A percentile compares a stretch with the other conserved stretches of the same genome.
Evolutionary conservation across 2,113 vertebrate species (phyloP).

Genomic region (Rhinogobius similis): DNA sequence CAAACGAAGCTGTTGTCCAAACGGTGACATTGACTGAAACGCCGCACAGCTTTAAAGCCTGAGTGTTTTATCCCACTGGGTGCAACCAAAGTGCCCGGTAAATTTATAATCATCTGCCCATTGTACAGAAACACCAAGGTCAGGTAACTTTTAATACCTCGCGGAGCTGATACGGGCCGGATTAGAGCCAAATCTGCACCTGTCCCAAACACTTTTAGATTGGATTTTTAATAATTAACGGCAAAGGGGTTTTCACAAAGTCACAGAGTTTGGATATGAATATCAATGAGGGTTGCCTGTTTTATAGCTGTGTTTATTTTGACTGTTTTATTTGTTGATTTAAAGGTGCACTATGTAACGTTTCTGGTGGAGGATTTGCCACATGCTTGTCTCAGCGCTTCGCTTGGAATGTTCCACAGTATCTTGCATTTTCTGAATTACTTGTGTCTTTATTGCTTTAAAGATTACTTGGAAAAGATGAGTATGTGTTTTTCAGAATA

Average conservation of each 20-base stretch:
- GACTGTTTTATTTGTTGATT: background rate
- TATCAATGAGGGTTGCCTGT: background rate
- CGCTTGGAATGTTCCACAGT: no score
- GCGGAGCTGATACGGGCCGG: no score
- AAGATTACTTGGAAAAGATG: no score
- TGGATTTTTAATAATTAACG: conserved; percentile 8
- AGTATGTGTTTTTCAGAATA: no score
- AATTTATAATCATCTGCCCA: background rate
- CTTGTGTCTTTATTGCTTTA: no score
- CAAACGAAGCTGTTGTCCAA: conserved; percentile 1
- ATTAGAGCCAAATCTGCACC: background rate
- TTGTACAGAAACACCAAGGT: background rate
- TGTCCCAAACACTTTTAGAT: background rate
- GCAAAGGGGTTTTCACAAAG: background rate
- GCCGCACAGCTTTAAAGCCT: background rate
- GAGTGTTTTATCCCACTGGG: background rate
- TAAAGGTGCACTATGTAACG: background rate
- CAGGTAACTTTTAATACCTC: conserved; percentile 3
- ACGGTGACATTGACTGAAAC: conserved; percentile 6
- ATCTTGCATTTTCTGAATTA: no score
- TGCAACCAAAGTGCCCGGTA: background rate
- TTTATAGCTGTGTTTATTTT: background rate
- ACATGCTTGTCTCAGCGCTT: no score
- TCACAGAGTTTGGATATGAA: background rate
- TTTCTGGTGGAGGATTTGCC: background rate